phyloP scores from a whole-genome alignment of 2,113 vertebrate genomes.

The Scalopus aquaticus region DNA sequence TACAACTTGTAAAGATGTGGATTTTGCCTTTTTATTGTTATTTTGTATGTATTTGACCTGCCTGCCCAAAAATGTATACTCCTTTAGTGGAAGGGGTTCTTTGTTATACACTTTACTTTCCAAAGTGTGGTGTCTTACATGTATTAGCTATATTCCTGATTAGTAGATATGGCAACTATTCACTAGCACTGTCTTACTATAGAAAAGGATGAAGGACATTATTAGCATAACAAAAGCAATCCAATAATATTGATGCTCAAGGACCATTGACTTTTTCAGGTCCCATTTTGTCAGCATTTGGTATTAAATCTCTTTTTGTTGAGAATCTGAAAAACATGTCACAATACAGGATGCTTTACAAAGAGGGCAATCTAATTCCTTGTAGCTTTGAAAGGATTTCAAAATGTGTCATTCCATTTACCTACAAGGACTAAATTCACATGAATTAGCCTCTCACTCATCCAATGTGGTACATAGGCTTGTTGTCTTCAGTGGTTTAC shows the following conservation, averaged over 20 bases:
- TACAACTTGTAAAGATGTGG: background rate
- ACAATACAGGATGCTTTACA: background rate
- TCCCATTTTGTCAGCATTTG: background rate
- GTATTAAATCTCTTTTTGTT: background rate
- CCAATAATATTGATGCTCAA: background rate
- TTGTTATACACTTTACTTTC: background rate
- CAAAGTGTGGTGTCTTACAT: background rate
- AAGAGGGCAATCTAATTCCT: slow-evolving; percentile 13
- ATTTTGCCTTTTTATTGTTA: background rate
- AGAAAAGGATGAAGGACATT: background rate
- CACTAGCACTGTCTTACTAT: background rate
- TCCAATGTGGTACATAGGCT: background rate
- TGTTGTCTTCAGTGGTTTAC: background rate
- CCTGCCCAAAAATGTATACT: background rate
- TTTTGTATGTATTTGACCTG: background rate
- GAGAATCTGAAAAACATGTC: background rate
- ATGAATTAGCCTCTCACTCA: background rate
- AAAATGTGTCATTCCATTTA: background rate
- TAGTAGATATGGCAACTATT: background rate
- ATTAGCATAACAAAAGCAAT: background rate
- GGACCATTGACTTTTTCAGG: background rate
- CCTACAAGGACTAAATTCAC: background rate
- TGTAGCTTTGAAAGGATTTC: slow-evolving; percentile 13
- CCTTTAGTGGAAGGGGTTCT: background rate
- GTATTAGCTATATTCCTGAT: background rate